These are phyloP conservation scores for Phoebastria nigripes DNA, from an alignment of 2,797 vertebrate genomes.

Conservation along the genomic window DNA sequence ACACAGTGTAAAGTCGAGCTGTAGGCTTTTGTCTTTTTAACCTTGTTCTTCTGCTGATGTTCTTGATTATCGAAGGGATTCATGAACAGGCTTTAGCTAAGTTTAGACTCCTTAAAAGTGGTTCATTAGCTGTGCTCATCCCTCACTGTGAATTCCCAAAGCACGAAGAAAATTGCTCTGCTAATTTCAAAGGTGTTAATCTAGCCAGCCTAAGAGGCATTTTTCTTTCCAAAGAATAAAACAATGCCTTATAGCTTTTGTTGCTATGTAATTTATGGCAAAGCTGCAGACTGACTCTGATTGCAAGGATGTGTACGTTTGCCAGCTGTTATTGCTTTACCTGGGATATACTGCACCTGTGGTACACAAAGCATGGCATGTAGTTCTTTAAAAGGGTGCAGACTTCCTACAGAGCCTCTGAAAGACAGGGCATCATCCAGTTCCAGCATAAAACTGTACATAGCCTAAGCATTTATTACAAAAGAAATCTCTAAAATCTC, in stretches of 20 bases:
- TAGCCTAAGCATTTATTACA: neutral
- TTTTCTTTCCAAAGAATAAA: neutral
- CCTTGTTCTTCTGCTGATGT: neutral
- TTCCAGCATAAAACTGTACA: neutral
- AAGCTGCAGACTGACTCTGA: neutral
- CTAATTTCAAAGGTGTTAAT: slow-evolving; percentile 6
- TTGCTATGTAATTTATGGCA: neutral
- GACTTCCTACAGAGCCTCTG: neutral
- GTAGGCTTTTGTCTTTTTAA: neutral
- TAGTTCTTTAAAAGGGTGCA: neutral
- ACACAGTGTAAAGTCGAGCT: neutral
- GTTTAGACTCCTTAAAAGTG: neutral
- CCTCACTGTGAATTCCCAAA: neutral
- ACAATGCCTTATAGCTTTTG: neutral
- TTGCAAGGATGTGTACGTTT: neutral
- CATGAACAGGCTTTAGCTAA: neutral
- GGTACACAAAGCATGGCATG: neutral
- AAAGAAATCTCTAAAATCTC: neutral
- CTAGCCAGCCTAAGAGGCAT: neutral
- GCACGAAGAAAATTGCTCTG: neutral
- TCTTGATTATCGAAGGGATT: neutral
- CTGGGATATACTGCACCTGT: neutral
- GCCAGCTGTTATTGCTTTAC: neutral
- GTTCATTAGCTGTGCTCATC: neutral
- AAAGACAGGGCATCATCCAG: neutral